Base-by-base conservation (phyloP, 2,113 vertebrate genomes). In the Gobius niger region DNA sequence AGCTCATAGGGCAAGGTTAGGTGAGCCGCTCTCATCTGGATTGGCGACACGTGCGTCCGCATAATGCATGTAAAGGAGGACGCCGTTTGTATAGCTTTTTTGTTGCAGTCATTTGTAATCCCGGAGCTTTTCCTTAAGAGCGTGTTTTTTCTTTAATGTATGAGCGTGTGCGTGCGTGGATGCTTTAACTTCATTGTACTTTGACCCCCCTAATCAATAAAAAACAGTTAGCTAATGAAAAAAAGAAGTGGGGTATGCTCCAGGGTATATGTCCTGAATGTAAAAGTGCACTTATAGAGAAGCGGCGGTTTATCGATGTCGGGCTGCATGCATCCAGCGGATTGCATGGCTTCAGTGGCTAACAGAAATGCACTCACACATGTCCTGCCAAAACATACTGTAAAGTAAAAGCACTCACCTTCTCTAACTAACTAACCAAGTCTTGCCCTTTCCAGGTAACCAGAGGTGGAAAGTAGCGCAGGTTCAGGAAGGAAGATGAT, bases 171-270 rank as follows among this genome's bases (percentile, higher is more conserved):
- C 15, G 63, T 63, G 76, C 47, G 61, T 54, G 52, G 63, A 70
- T 61, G 57, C 19, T 82, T 73, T 81, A 88, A 84, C 82, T 82
- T 71, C 69, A 85, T 83, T 86, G 82, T 75, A 77, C 70, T 85
- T 78, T 77, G 77, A 84, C 83, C 71, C 24, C 24, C 72, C 67
- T 76, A 87, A 90, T 89, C 89, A 85, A 88, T 90, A 83, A 88
- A 60, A 87, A 87, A 81, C 81, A 84, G 77, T 89, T 88, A 90
- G 87, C 89, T 89, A 89, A 90, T 89, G 87, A 89, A 80, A 85
- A 77, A 49, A 71, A 60, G 65, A 51, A 50, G 41, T 69, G 78
- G 76, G 77, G 85, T 84, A 86, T 82, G 85, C 84, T 84, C 59
- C 65, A 68, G 75, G 82, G 83, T 81, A 78, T 83, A 82, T 71